Evolutionary conservation across 92 coral and sea anemone genomes (phyloP).

Genomic region (Isaurus tuberculatus): DNA sequence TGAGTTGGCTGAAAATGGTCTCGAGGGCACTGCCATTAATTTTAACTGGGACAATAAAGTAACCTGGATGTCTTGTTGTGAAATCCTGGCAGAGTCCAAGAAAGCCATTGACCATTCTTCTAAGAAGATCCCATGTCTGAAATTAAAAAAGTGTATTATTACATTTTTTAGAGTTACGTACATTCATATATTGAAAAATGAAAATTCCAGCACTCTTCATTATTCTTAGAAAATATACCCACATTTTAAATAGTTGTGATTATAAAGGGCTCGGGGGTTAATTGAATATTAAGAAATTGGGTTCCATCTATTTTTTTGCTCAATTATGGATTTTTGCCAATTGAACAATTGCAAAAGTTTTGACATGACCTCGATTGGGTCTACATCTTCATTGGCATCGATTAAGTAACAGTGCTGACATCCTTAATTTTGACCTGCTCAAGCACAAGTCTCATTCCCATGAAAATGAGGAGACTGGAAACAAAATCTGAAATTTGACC

Average conservation of each 20-base stretch:
- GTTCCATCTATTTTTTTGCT: background rate
- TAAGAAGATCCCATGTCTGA: too few relatives aligned
- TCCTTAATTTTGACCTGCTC: background rate
- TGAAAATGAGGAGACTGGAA: constrained; percentile 1
- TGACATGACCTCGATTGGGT: constrained; percentile 10
- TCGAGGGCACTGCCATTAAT: constrained; percentile 21
- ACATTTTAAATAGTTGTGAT: constrained; percentile 10
- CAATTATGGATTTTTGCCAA: background rate
- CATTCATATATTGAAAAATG: too few relatives aligned
- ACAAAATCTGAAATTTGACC: constrained; percentile 33
- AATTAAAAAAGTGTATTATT: too few relatives aligned
- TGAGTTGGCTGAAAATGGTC: constrained; percentile 21
- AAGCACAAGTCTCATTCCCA: constrained; percentile 26
- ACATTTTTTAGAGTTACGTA: too few relatives aligned
- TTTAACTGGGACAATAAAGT: constrained; percentile 31
- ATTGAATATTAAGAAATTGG: background rate
- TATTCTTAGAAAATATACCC: too few relatives aligned
- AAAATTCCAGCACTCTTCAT: too few relatives aligned
- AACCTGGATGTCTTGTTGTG: constrained; percentile 21
- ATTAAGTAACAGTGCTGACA: constrained; percentile 11
- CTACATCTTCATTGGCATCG: constrained; percentile 3
- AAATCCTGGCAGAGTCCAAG: constrained; percentile 16
- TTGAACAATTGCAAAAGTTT: background rate
- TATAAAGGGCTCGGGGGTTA: background rate
- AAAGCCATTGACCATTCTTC: constrained; percentile 3